Evolutionary conservation across 2,113 vertebrate species (phyloP).

Genomic region (Brachionichthys hirsutus): DNA sequence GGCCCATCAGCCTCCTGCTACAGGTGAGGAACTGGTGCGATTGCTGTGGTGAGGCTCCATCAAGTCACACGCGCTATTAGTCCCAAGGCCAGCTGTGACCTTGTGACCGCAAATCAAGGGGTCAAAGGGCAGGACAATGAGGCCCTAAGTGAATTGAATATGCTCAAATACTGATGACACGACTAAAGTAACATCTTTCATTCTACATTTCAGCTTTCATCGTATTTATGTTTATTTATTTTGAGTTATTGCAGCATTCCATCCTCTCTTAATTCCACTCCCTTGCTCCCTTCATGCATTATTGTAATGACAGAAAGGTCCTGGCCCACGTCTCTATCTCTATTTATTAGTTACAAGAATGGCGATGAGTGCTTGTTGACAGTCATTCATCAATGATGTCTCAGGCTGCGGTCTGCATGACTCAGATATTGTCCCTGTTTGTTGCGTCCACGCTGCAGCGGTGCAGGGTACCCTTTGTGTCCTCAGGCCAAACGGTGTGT

Average conservation of each 20-base stretch:
- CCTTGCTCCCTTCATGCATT: slow-evolving; percentile 11
- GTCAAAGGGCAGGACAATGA: slow-evolving; percentile 40
- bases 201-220: slow-evolving; percentile 48
- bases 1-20: slow-evolving; percentile 93
- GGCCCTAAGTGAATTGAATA: slow-evolving; percentile 32
- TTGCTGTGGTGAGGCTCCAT: slow-evolving; percentile 97
- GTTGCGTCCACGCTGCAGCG: slow-evolving; percentile 10
- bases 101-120: slow-evolving; percentile 16
- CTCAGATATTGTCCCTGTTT: neutral
- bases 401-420: slow-evolving; percentile 25
- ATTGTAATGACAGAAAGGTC: slow-evolving; percentile 28
- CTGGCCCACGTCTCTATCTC: slow-evolving; percentile 29
- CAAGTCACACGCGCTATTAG: too few relatives aligned
- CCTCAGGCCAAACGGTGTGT: slow-evolving; percentile 2
- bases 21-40: slow-evolving; percentile 99
- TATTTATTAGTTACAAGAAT: slow-evolving; percentile 28
- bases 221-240: slow-evolving; percentile 26
- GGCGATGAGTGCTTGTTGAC: slow-evolving; percentile 34
- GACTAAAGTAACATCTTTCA: slow-evolving; percentile 43
- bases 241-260: slow-evolving; percentile 38
- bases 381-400: slow-evolving; percentile 33
- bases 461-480: slow-evolving; percentile 25
- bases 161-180: slow-evolving; percentile 36
- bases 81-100: slow-evolving; percentile 49
- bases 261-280: slow-evolving; percentile 3